Base-by-base conservation (phyloP, 2,113 vertebrate genomes). In the Pygoscelis adeliae region DNA sequence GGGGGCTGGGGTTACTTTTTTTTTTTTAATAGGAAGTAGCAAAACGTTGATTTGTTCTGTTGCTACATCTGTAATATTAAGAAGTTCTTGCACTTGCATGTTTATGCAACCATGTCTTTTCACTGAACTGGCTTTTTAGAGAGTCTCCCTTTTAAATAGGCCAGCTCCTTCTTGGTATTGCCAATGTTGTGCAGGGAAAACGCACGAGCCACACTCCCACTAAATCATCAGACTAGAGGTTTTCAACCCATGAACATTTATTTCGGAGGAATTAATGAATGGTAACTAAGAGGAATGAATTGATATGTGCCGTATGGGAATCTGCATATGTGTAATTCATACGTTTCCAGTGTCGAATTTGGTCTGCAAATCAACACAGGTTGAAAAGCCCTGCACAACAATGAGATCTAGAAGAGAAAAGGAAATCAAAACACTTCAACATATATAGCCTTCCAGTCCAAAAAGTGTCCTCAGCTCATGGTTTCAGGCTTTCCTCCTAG, bases 191-290 rank as follows among this genome's bases (percentile, higher is more conserved):
- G 19, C 25, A 62, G 49, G 25, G 26, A 90, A 91, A 89, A 85
- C 1, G 5, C 36, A 27, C 5, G 9, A 97, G 27, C 56, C 34
- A 19, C 23, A 3, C 18, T 89, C 80, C 69, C n/a, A 66, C 47
- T 66, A 81, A 80, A 66, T 94, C 55, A 62, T 83, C 63, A 87
- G 56, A 53, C 72, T 74, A 21, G n/a, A 4, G 3, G 29, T 59
- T 91, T 91, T 70, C 59, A 94, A 50, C 17, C 11, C 38, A 34
- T 84, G 69, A 87, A 47, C 36, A 5, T 23, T 87, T 87, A 86
- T 96, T 92, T 89, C 73, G 46, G 83, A 84, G 55, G 63, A 73
- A 40, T 84, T 81, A 18, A 59, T 92, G 76, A 94, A 91, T 77
- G n/a, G 67, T 90, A 71, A 53, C 80, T 79, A 70, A 62, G 62